A percentile compares a stretch with the other conserved stretches of the same genome.
Conservation (phyloP, 2,797 vertebrate species). For the Anableps anableps region DNA sequence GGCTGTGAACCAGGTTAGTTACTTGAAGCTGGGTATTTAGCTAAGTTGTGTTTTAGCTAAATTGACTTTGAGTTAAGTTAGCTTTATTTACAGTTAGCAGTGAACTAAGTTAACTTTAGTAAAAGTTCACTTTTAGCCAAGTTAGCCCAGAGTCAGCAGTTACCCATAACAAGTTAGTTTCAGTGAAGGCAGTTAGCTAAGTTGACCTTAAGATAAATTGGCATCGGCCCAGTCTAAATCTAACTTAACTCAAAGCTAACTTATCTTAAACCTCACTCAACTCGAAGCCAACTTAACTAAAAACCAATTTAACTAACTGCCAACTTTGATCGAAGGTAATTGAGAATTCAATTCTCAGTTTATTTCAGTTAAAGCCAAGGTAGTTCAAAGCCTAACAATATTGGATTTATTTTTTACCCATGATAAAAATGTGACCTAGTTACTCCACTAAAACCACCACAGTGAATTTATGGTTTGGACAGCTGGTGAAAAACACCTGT, state of each 20-base stretch:
- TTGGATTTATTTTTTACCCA: not conserved
- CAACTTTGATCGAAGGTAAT: not conserved
- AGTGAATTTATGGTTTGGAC: not conserved
- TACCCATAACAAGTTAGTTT: not conserved
- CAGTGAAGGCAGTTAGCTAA: not conserved
- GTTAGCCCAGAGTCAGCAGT: not conserved
- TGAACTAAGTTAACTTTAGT: not conserved
- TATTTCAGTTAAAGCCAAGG: not conserved
- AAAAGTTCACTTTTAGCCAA: not conserved
- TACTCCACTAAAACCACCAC: not conserved
- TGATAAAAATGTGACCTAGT: constrained; percentile 1
- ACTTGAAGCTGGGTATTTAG: not conserved
- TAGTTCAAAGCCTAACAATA: not conserved
- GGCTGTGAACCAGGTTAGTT: not conserved
- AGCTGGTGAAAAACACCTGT: not conserved
- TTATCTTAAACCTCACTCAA: not conserved
- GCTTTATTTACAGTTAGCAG: not conserved
- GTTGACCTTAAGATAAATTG: not conserved
- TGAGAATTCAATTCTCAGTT: not conserved
- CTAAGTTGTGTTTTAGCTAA: not conserved
- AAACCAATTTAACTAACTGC: not conserved
- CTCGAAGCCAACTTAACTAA: not conserved
- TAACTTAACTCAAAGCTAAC: not conserved
- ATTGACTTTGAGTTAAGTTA: not conserved
- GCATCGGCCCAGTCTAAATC: not conserved